A percentile compares a stretch with the other conserved stretches of the same genome.
These are phyloP conservation scores for Eurosta solidaginis DNA, from an alignment of 1,140 invertebrate genomes.

Conservation along the genomic window DNA sequence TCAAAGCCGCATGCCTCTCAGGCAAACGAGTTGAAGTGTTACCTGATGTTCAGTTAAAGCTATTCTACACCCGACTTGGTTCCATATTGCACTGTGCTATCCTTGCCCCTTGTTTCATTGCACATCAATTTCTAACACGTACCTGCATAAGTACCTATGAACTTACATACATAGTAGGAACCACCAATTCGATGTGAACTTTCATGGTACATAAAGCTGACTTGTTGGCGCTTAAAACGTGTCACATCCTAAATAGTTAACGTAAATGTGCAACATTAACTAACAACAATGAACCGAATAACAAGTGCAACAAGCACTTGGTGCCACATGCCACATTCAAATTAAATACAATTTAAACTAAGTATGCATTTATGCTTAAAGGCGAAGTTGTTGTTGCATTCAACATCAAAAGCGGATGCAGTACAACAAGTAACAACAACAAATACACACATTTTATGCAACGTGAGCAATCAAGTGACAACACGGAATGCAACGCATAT, in stretches of 20 bases:
- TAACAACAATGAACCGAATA: slow-evolving; percentile 14
- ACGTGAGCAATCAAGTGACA: slow-evolving; percentile 13
- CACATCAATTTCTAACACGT: too few species aligned
- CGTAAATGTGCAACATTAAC: slow-evolving; percentile 18
- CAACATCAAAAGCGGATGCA: neutral
- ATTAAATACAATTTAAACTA: slow-evolving; percentile 8
- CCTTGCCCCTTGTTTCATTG: too few species aligned
- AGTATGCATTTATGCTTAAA: too few species aligned
- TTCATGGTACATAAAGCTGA: neutral
- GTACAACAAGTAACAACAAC: neutral
- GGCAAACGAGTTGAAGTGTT: too few species aligned
- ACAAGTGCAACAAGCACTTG: slow-evolving; percentile 26
- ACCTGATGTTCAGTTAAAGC: too few species aligned
- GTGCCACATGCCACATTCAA: slow-evolving; percentile 22
- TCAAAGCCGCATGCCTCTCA: too few species aligned
- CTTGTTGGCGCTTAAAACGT: neutral
- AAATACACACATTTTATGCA: neutral
- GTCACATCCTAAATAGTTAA: neutral
- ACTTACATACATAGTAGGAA: too few species aligned
- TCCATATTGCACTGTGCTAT: too few species aligned
- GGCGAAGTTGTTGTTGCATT: slow-evolving; percentile 12
- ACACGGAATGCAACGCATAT: slow-evolving; percentile 5
- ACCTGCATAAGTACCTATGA: too few species aligned
- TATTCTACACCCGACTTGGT: too few species aligned
- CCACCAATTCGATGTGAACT: too few species aligned